Evolutionary conservation across 1,140 invertebrate genomes (phyloP).

Genomic region (Lysiphlebus fabarum): DNA sequence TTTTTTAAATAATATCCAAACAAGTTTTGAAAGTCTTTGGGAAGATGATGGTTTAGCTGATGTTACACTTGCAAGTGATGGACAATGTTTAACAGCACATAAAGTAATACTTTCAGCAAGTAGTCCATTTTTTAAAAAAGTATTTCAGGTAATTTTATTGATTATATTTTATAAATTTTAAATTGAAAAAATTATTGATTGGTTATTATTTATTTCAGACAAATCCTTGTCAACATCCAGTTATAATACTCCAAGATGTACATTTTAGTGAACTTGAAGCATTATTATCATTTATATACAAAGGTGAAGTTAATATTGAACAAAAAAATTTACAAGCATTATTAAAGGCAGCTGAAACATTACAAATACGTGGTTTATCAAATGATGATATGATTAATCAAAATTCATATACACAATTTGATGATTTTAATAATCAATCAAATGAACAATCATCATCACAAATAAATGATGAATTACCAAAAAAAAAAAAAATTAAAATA

Average conservation of each 20-base stretch:
- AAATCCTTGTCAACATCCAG: constrained; percentile 66
- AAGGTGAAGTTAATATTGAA: constrained; percentile 67
- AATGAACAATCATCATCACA: constrained; percentile 28
- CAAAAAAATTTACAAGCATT: constrained; percentile 63
- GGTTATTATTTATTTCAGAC: constrained; percentile 57
- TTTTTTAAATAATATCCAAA: constrained; percentile 63
- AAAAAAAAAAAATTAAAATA: constrained; percentile 44
- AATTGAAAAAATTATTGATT: constrained; percentile 39
- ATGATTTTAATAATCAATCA: constrained; percentile 32
- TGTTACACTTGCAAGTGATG: constrained; percentile 68
- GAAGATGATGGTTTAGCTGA: constrained; percentile 67
- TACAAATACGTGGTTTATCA: constrained; percentile 64
- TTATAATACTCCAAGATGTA: constrained; percentile 67
- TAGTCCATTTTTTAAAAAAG: constrained; percentile 67
- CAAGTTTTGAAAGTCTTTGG: constrained; percentile 63
- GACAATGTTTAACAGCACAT: constrained; percentile 66
- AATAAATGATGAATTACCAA: constrained; percentile 32
- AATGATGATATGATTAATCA: constrained; percentile 51
- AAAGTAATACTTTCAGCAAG: constrained; percentile 72
- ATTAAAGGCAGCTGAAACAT: constrained; percentile 62
- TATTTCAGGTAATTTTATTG: constrained; percentile 60
- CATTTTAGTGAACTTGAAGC: constrained; percentile 61
- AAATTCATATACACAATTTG: constrained; percentile 44
- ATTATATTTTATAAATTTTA: neutral
- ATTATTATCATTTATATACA: constrained; percentile 65